These are phyloP conservation scores for Gracilinanus agilis DNA, from an alignment of 2,113 vertebrate genomes.

Conservation along the genomic window DNA sequence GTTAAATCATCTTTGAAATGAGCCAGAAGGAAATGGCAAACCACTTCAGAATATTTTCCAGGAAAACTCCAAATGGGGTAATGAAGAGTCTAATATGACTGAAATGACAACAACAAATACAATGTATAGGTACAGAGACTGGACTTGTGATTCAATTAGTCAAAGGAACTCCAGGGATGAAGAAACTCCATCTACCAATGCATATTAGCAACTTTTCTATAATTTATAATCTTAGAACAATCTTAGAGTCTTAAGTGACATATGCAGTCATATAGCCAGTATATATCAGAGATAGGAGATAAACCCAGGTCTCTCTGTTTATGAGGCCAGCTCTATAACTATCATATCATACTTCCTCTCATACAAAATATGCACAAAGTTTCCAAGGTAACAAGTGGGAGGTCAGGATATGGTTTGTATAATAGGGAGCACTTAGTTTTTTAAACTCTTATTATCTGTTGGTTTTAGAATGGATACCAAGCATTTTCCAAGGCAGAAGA, in stretches of 20 bases:
- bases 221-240: no score
- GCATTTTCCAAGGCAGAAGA: no score
- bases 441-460: no score
- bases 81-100: no score
- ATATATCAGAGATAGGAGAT: background rate
- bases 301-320: background rate
- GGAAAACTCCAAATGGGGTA: no score
- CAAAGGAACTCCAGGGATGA: background rate
- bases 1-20: no score
- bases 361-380: background rate
- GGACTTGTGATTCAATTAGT: background rate
- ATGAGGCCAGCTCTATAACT: background rate
- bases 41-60: no score
- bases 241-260: background rate
- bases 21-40: no score
- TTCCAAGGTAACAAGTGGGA: background rate
- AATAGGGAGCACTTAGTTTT: background rate
- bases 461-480: no score
- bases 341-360: background rate
- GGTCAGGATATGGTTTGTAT: background rate
- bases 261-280: background rate
- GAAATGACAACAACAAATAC: background rate
- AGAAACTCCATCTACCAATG: background rate
- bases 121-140: background rate
- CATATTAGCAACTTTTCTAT: background rate